phyloP scores from a whole-genome alignment of 2,113 vertebrate genomes.

The Erpornis zantholeuca region DNA sequence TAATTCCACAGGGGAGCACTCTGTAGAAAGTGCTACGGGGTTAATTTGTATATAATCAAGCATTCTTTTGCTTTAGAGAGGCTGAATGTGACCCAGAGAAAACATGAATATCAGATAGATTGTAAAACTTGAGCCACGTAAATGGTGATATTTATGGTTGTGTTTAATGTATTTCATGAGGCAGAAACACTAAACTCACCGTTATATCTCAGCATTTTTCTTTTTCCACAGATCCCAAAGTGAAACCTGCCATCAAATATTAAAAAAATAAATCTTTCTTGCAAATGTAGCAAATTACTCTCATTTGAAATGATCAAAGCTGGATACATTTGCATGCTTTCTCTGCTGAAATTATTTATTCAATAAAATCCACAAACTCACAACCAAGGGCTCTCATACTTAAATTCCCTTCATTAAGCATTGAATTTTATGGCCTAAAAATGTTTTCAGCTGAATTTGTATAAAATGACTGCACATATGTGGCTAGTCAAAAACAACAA shows the following conservation, averaged over 20 bases:
- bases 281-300: neutral
- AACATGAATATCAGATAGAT: neutral
- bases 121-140: neutral
- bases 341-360: constrained; percentile 7
- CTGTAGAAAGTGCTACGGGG: neutral
- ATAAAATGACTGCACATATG: neutral
- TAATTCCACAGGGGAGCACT: neutral
- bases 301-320: neutral
- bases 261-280: neutral
- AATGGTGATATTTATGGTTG: neutral
- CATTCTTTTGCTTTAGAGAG: neutral
- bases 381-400: neutral
- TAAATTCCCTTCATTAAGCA: constrained; percentile 1
- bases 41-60: neutral
- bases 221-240: neutral
- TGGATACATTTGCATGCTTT: neutral
- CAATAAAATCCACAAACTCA: neutral
- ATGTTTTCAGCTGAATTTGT: neutral
- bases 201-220: neutral
- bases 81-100: neutral
- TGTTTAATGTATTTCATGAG: neutral
- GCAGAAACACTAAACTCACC: neutral
- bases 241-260: neutral
- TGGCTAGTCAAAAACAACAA: neutral
- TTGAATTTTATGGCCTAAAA: neutral